Base-by-base conservation (phyloP, 2,797 vertebrate species). In the Poeciliopsis turneri region DNA sequence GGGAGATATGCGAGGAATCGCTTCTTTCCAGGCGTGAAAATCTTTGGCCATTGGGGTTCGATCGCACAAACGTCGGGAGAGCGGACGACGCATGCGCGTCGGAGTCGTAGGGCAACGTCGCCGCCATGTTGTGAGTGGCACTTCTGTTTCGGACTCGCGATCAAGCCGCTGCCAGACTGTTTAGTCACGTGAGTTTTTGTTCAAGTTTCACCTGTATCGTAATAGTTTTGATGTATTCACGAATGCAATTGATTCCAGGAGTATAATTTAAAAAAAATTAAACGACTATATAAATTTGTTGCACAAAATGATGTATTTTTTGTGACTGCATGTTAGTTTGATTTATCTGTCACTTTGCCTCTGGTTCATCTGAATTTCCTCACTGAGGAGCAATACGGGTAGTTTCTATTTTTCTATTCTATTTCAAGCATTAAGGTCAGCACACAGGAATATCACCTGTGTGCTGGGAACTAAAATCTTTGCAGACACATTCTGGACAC, bases 1-100 rank as follows among this genome's bases (percentile, higher is more conserved):
- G 20, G 18, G 74, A 33, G 71, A 83, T 74, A 18, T 51, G 85
- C 73, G 11, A 71, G 41, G 85, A 89, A 86, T 85, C 88, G 85
- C 90, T 92, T 91, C 86, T 91, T 92, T 86, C 90, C 92, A 90
- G 55, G 90, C 89, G 91, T 91, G 88, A 90, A 91, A 93, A 91
- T 91, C 83, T 39, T 82, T 59, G 85, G 78, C 85, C 91, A 87
- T 92, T 61, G 80, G 78, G 89, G 87, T 92, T 94, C 92, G 89
- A 90, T 93, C 93, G 4, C 8, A 18, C 36, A 68, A n/a, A 45
- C 36, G 68, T 46, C 43, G 25, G 68, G 33, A 3, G 68, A 16
- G 43, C 15, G 16, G n/a, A 46, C 68, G 68, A 46, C 68, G 68
- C 43, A 71, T 28, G 25, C 3, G 68, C 68, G 68, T 45, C 64